Conservation (phyloP, 2,888 invertebrate species). For the Microdon myrmicae region DNA sequence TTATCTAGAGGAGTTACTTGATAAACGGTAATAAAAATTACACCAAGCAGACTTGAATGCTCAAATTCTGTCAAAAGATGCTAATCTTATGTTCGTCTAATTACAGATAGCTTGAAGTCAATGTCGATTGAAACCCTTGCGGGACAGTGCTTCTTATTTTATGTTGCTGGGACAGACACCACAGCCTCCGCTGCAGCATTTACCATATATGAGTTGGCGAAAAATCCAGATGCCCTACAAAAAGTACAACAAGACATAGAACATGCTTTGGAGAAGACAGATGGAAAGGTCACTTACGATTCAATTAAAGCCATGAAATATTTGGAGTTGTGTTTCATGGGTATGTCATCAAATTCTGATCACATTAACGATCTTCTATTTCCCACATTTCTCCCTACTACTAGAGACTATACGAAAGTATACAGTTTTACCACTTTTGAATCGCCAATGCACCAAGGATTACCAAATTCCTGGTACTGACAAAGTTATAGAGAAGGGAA, state of each 20-base stretch:
- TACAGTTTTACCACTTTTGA: slow-evolving; percentile 65
- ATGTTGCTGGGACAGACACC: slow-evolving; percentile 68
- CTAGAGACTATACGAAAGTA: slow-evolving; percentile 66
- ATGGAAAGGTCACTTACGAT: slow-evolving; percentile 66
- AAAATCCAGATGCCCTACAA: slow-evolving; percentile 63
- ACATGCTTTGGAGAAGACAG: slow-evolving; percentile 59
- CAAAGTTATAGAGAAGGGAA: slow-evolving; percentile 61
- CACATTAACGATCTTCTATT: neutral
- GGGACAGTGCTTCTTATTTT: slow-evolving; percentile 67
- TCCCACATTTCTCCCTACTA: too few relatives aligned
- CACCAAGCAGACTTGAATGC: too few relatives aligned
- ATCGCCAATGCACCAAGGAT: slow-evolving; percentile 64
- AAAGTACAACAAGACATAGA: slow-evolving; percentile 65
- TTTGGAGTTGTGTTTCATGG: slow-evolving; percentile 66
- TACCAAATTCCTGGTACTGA: slow-evolving; percentile 62
- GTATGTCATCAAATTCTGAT: slow-evolving; percentile 53
- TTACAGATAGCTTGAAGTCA: slow-evolving; percentile 51
- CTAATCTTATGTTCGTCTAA: too few relatives aligned
- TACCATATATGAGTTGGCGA: slow-evolving; percentile 65
- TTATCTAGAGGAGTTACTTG: too few relatives aligned
- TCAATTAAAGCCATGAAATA: slow-evolving; percentile 67
- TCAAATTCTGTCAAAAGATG: too few relatives aligned
- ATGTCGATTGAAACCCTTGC: slow-evolving; percentile 62
- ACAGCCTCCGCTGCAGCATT: slow-evolving; percentile 65
- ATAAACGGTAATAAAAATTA: too few relatives aligned